Percentiles rank a stretch among this genome's conserved stretches.
Conservation (phyloP, 23 tunicate genomes). For the Diplosoma virens region DNA sequence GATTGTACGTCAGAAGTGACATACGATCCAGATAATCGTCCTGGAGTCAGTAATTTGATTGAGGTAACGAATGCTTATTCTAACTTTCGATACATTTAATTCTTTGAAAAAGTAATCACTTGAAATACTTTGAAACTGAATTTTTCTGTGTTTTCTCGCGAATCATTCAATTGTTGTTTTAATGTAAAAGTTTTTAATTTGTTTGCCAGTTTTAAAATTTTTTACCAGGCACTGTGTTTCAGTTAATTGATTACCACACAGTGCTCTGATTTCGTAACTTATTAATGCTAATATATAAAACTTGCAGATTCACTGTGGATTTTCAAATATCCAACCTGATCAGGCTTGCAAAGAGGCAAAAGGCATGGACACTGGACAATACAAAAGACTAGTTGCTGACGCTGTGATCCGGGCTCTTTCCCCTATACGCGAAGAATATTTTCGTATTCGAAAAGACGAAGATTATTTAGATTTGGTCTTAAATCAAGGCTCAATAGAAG, state of each 20-base stretch:
- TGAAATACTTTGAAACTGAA: no score
- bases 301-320: constrained; percentile 65
- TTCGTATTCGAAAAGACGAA: constrained; percentile 35
- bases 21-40: constrained; percentile 73
- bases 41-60: constrained; percentile 82
- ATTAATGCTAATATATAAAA: no score
- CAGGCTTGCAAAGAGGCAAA: constrained; percentile 44
- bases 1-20: constrained; percentile 79
- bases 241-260: no score
- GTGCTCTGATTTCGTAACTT: no score
- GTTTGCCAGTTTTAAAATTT: no score
- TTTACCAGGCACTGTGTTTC: no score
- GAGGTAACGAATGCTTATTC: no score
- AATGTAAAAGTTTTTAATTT: no score
- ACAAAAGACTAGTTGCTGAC: constrained; percentile 72
- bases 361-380: constrained; percentile 62
- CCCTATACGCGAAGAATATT: constrained; percentile 68
- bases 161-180: no score
- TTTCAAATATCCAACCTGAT: constrained; percentile 38
- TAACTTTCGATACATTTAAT: no score
- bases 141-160: no score
- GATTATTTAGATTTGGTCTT: constrained; percentile 43
- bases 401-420: constrained; percentile 55
- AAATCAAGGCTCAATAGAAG: constrained; percentile 38
- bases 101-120: no score